Conservation (phyloP, 37 sponge, comb jelly and placozoan genomes). For the Crambe crambe region DNA sequence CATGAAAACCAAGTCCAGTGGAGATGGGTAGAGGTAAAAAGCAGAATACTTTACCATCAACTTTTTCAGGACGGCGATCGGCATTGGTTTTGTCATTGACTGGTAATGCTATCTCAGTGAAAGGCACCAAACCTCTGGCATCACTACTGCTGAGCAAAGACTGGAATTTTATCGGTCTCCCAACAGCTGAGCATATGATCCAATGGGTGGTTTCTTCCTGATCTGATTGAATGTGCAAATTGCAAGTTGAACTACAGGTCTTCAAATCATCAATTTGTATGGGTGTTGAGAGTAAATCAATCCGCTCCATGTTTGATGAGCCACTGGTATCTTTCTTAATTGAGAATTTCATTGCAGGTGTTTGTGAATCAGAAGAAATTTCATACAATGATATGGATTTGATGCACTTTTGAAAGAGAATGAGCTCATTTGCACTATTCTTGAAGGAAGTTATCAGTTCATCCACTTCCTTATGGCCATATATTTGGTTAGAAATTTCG, state of each 20-base stretch:
- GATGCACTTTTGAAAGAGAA: conserved; percentile 64
- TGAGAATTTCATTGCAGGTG: no score
- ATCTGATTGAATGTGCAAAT: no score
- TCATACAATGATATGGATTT: conserved; percentile 46
- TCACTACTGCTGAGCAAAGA: neutral
- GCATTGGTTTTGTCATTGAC: neutral
- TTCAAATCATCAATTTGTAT: no score
- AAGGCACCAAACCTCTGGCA: conserved; percentile 24
- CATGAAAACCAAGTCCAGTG: conserved; percentile 39
- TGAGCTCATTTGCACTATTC: conserved; percentile 24
- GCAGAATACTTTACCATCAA: conserved; percentile 44
- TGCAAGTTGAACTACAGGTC: no score
- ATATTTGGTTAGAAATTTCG: conserved; percentile 37
- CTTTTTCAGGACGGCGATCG: neutral
- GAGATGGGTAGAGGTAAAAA: conserved; percentile 59
- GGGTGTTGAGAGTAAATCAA: no score
- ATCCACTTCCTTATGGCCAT: conserved; percentile 2
- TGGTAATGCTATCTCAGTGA: conserved; percentile 44
- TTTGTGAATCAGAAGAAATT: neutral
- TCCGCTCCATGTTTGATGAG: no score
- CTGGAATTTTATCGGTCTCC: neutral
- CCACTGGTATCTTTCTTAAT: no score
- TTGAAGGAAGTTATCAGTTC: conserved; percentile 14
- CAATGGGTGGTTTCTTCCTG: no score
- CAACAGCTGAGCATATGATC: conserved; percentile 32